A percentile compares a stretch with the other conserved stretches of the same genome.
Evolutionary conservation across 1,140 invertebrate genomes (phyloP).

Genomic region (Palaemon carinicauda): DNA sequence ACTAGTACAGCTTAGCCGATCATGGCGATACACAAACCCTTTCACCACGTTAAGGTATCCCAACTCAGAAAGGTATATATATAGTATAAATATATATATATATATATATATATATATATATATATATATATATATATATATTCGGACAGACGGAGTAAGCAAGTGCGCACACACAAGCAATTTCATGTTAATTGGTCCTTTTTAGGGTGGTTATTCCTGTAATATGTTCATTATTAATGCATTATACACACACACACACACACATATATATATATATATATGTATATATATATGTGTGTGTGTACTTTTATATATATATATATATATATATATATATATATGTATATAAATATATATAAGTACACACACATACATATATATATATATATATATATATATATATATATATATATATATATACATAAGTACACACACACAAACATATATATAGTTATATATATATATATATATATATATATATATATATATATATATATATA

Average conservation of each 20-base stretch:
- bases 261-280: conserved; percentile 27
- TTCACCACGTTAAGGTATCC: too few relatives aligned
- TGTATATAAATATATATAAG: background rate
- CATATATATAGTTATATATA: background rate
- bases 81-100: too few relatives aligned
- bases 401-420: background rate
- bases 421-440: background rate
- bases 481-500: conserved; percentile 4
- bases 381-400: conserved; percentile 25
- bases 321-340: conserved; percentile 19
- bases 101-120: too few relatives aligned
- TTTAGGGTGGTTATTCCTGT: too few relatives aligned
- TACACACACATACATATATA: conserved; percentile 11
- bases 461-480: conserved; percentile 9
- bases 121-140: too few relatives aligned
- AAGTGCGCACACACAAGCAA: too few relatives aligned
- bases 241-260: background rate
- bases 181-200: too few relatives aligned
- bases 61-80: too few relatives aligned
- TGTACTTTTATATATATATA: conserved; percentile 17
- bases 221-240: too few relatives aligned
- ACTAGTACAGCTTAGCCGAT: too few relatives aligned
- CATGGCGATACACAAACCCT: too few relatives aligned
- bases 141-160: too few relatives aligned
- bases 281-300: conserved; percentile 9